These are phyloP conservation scores for Mastomys natalensis DNA, from an alignment of 2,113 vertebrate species.

Conservation along the genomic window DNA sequence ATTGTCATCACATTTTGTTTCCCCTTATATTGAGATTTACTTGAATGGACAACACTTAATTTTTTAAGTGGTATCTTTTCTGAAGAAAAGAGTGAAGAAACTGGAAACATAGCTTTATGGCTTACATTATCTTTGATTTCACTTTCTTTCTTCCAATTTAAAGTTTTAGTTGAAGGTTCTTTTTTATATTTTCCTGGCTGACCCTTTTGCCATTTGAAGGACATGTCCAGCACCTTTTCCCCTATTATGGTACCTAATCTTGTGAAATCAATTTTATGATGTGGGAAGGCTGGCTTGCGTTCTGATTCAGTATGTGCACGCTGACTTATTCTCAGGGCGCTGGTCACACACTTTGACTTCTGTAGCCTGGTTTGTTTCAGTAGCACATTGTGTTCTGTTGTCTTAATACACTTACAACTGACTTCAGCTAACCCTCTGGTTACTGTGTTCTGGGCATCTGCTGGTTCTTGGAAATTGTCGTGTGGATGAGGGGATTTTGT, in stretches of 20 bases:
- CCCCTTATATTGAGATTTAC: background rate
- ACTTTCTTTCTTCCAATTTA: constrained; percentile 16
- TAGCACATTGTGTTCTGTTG: rapidly evolving
- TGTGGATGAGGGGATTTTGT: background rate
- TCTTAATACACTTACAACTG: background rate
- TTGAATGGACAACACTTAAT: background rate
- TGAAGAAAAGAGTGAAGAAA: background rate
- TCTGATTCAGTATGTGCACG: background rate
- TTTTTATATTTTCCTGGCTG: constrained; percentile 19
- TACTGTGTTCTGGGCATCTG: background rate
- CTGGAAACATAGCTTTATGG: background rate
- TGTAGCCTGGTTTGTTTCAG: background rate
- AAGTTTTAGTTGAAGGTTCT: background rate
- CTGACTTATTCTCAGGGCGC: background rate
- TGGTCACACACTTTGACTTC: background rate
- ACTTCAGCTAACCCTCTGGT: background rate
- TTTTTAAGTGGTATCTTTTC: background rate
- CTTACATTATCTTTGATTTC: background rate
- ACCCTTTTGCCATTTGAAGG: background rate
- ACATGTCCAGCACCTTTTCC: background rate
- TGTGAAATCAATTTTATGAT: background rate
- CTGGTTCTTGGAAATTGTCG: background rate
- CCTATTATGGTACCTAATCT: background rate
- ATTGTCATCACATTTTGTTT: background rate
- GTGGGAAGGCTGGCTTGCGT: background rate